Conservation (phyloP, 1,140 invertebrate genomes). For the Procambarus clarkii region DNA sequence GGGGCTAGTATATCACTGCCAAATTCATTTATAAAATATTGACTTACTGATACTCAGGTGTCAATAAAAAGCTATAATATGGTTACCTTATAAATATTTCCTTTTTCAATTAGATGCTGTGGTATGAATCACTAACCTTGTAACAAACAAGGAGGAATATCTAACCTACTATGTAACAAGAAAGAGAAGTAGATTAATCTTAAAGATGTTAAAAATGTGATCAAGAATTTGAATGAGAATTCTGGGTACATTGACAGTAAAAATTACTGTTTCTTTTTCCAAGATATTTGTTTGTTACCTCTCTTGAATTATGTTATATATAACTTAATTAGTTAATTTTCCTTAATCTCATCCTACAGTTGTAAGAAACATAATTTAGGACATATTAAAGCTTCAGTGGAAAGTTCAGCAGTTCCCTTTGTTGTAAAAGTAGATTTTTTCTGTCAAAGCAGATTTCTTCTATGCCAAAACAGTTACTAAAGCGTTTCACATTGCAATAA, state of each 20-base stretch:
- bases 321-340: neutral
- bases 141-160: slow-evolving; percentile 17
- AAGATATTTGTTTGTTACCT: neutral
- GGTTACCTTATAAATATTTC: neutral
- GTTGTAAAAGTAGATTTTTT: neutral
- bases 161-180: slow-evolving; percentile 40
- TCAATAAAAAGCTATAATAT: neutral
- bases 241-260: neutral
- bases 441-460: neutral
- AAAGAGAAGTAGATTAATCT: slow-evolving; percentile 7
- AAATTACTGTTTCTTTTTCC: neutral
- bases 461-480: neutral
- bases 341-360: neutral
- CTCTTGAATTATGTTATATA: neutral
- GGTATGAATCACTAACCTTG: slow-evolving; percentile 48
- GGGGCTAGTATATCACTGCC: slow-evolving; percentile 30
- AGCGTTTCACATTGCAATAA: neutral
- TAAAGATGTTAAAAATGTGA: neutral
- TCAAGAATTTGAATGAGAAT: neutral
- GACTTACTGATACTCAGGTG: slow-evolving; percentile 4
- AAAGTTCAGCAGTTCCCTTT: neutral
- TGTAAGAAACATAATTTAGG: neutral
- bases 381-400: neutral
- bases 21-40: slow-evolving; percentile 41
- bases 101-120: slow-evolving; percentile 1